Evolutionary conservation across 2,888 invertebrate species (phyloP).

Genomic region (Hyalella azteca): DNA sequence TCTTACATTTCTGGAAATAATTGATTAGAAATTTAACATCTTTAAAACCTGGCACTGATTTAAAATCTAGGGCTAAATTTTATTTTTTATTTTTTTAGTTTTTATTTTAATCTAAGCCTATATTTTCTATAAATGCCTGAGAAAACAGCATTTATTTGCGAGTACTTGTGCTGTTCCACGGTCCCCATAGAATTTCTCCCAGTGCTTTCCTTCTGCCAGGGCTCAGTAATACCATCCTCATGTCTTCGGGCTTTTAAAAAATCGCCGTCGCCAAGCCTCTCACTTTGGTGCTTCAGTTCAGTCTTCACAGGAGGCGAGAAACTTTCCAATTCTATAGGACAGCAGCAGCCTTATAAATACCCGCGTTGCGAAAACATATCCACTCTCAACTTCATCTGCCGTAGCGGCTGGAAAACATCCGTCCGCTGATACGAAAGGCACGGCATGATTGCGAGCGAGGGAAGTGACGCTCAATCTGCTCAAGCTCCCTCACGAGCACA

Average conservation of each 20-base stretch:
- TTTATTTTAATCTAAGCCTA: too few species aligned
- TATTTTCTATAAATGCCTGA: too few species aligned
- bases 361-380: constrained; percentile 34
- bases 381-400: constrained; percentile 39
- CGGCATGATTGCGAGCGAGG: constrained; percentile 6
- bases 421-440: constrained; percentile 31
- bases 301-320: constrained; percentile 30
- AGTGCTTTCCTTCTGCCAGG: neutral
- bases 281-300: constrained; percentile 25
- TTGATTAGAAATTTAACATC: too few species aligned
- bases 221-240: neutral
- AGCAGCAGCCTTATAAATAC: constrained; percentile 38
- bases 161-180: too few species aligned
- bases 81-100: too few species aligned
- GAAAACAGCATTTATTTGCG: too few species aligned
- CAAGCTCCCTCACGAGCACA: too few species aligned
- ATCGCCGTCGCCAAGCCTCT: constrained; percentile 2
- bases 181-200: neutral
- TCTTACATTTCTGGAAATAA: too few species aligned
- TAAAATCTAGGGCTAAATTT: too few species aligned
- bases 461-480: neutral
- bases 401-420: constrained; percentile 30
- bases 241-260: neutral
- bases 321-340: constrained; percentile 34
- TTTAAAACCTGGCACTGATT: too few species aligned